Evolutionary conservation across 2,113 vertebrate species (phyloP).

Genomic region (Saiga tatarica): DNA sequence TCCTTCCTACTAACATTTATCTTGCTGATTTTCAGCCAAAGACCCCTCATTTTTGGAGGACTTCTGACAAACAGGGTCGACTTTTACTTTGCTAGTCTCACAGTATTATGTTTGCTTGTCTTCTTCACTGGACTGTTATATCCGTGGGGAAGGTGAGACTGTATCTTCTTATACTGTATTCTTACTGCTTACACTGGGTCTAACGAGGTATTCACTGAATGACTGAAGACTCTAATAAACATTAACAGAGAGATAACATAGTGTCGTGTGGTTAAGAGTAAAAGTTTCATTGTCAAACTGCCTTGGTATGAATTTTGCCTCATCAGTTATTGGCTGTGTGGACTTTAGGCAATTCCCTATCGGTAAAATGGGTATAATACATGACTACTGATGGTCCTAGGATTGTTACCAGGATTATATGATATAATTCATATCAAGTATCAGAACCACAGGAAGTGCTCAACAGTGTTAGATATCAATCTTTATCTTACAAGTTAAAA

Average conservation of each 20-base stretch:
- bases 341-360: not conserved
- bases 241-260: not conserved
- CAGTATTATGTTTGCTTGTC: not conserved
- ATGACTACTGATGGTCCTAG: not conserved
- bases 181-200: not conserved
- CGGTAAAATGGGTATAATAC: not conserved
- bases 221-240: not conserved
- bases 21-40: constrained; percentile 29
- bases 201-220: not conserved
- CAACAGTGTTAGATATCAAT: constrained; percentile 14
- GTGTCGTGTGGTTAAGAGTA: not conserved
- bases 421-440: not conserved
- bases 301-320: not conserved
- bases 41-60: not conserved
- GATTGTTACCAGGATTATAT: not conserved
- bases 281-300: not conserved
- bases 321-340: not conserved
- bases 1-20: not conserved
- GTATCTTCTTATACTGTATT: not conserved
- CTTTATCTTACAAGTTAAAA: constrained; percentile 21
- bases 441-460: not conserved
- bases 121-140: constrained; percentile 10
- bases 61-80: not conserved
- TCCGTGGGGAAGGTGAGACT: not conserved
- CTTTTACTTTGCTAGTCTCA: constrained; percentile 15